phyloP scores from a whole-genome alignment of 37 sponge, comb jelly and placozoan species.

The Petrosia ficiformis region DNA sequence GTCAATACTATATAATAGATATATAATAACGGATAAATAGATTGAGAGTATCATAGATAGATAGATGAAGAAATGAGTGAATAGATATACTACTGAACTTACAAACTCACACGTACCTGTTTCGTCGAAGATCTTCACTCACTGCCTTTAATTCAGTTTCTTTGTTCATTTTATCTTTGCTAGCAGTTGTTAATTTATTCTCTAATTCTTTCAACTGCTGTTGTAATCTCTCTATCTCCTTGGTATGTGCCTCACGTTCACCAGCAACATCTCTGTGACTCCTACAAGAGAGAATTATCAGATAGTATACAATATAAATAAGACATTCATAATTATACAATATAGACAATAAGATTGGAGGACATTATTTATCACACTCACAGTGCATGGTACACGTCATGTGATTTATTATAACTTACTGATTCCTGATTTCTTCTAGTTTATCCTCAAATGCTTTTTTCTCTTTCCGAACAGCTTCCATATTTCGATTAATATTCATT shows the following conservation, averaged over 20 bases:
- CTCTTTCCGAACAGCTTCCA: not conserved
- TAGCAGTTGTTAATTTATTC: not conserved
- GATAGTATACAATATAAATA: too few species aligned
- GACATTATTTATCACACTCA: too few species aligned
- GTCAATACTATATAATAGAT: conserved; percentile 9
- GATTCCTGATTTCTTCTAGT: not conserved
- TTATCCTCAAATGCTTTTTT: not conserved
- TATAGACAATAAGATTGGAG: too few species aligned
- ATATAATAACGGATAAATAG: too few species aligned
- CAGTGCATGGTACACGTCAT: too few species aligned
- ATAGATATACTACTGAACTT: not conserved
- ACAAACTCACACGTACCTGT: not conserved
- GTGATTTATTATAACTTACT: too few species aligned
- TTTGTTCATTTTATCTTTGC: not conserved
- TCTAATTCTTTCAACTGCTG: not conserved
- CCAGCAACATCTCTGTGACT: not conserved
- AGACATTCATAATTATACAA: too few species aligned
- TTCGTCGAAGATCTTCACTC: not conserved
- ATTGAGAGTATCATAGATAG: too few species aligned
- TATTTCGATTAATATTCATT: not conserved
- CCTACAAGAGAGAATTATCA: too few species aligned
- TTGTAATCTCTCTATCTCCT: not conserved
- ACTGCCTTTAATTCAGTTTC: not conserved
- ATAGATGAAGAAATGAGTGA: too few species aligned
- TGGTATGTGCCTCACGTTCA: not conserved